Percentiles rank a stretch among this genome's conserved stretches.
Evolutionary conservation across 2,113 vertebrate species (phyloP).

Genomic region (Lutjanus erythropterus): DNA sequence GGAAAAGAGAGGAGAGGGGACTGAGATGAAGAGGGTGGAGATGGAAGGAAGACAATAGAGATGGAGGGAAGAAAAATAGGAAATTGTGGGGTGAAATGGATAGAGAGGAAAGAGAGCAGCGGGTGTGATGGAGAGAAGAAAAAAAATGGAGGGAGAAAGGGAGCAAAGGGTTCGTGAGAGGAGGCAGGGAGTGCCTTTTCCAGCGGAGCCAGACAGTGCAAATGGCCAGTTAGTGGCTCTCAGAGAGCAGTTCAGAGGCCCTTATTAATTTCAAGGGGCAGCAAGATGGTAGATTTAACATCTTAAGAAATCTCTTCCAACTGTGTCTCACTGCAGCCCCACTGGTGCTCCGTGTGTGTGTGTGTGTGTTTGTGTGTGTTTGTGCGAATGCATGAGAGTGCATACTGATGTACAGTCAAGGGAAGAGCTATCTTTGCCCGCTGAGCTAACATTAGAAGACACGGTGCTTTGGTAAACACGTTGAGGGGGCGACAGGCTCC

Average conservation of each 20-base stretch:
- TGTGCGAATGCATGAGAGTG: background rate
- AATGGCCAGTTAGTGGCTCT: conserved; percentile 77
- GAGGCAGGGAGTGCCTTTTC: conserved; percentile 58
- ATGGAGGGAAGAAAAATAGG: conserved; percentile 57
- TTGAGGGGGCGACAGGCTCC: conserved; percentile 27
- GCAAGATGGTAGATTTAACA: conserved; percentile 70
- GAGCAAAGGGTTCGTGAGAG: conserved; percentile 26
- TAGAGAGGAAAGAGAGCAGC: conserved; percentile 42
- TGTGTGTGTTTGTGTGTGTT: conserved; percentile 1
- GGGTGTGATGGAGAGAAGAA: conserved; percentile 54
- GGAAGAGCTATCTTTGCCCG: conserved; percentile 37
- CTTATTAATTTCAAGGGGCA: conserved; percentile 76
- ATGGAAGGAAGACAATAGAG: conserved; percentile 70
- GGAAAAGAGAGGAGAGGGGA: conserved; percentile 48
- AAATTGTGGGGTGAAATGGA: conserved; percentile 57
- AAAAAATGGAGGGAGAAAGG: background rate
- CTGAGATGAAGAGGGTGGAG: conserved; percentile 67
- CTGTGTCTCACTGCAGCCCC: conserved; percentile 30
- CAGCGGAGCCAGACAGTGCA: conserved; percentile 61
- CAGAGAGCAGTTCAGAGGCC: conserved; percentile 69
- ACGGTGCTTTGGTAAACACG: conserved; percentile 49
- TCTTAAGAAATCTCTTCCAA: conserved; percentile 61
- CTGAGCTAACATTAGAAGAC: conserved; percentile 45
- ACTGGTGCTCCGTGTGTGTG: background rate
- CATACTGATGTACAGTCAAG: conserved; percentile 43